Evolutionary conservation across 2,113 vertebrate species (phyloP).

Genomic region (Euleptes europaea): DNA sequence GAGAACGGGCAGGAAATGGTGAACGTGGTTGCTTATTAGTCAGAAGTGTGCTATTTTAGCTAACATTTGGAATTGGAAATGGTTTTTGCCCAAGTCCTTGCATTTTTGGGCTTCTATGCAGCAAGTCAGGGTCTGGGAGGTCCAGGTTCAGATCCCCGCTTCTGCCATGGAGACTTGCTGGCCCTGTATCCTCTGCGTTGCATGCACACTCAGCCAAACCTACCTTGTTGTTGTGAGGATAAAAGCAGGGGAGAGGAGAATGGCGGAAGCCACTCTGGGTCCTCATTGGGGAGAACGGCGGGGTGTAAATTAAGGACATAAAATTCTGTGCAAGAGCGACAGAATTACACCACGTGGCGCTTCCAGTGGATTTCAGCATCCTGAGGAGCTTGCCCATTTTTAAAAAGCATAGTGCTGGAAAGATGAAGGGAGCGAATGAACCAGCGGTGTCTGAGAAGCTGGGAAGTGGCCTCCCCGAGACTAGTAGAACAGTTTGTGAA

Average conservation of each 20-base stretch:
- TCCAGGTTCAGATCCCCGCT: too few relatives aligned
- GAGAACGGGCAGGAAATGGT: background rate
- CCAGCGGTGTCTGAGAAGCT: background rate
- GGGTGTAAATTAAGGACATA: too few relatives aligned
- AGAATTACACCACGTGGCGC: background rate
- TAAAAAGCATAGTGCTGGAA: too few relatives aligned
- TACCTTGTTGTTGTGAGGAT: too few relatives aligned
- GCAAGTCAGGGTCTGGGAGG: too few relatives aligned
- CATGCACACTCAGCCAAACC: too few relatives aligned
- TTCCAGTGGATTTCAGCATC: background rate
- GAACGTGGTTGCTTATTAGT: background rate
- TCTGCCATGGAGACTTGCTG: too few relatives aligned
- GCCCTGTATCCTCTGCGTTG: too few relatives aligned
- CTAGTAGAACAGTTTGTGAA: background rate
- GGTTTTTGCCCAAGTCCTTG: too few relatives aligned
- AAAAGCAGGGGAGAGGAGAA: too few relatives aligned
- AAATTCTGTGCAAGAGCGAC: background rate
- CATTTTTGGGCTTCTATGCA: background rate
- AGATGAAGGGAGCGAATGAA: background rate
- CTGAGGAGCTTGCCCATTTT: background rate
- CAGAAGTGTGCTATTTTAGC: background rate
- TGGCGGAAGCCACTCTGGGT: too few relatives aligned
- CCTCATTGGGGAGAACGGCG: too few relatives aligned
- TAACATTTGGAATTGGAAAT: background rate
- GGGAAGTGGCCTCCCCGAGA: background rate